phyloP scores from a whole-genome alignment of 2,113 vertebrate species.

The Motacilla tschutschensis region DNA sequence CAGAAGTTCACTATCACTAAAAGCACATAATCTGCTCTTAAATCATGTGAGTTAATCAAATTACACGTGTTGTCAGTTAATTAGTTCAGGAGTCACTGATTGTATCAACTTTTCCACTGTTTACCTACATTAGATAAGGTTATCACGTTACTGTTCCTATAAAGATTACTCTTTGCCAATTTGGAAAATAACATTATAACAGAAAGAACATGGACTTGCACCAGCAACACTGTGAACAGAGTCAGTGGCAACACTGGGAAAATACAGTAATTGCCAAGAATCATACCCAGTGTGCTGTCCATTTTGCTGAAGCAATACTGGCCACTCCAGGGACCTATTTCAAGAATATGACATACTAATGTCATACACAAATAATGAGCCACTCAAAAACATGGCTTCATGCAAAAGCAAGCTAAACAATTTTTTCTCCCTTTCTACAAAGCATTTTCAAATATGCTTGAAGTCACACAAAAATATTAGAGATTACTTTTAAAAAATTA shows the following conservation, averaged over 20 bases:
- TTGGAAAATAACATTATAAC: background rate
- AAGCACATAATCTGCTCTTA: constrained; percentile 56
- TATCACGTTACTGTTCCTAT: background rate
- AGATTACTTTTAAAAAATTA: background rate
- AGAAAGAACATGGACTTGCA: background rate
- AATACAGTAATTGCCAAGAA: background rate
- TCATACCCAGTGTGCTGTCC: background rate
- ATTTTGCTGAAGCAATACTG: background rate
- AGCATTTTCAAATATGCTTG: background rate
- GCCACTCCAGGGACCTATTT: background rate
- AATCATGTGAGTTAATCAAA: constrained; percentile 71
- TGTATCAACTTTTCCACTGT: constrained; percentile 6
- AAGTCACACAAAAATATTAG: background rate
- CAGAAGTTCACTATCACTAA: constrained; percentile 40
- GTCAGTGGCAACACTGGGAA: background rate
- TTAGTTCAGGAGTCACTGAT: constrained; percentile 62
- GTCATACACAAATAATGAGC: constrained; percentile 26
- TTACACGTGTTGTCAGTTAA: constrained; percentile 71
- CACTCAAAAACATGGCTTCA: background rate
- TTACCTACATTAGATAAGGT: constrained; percentile 25
- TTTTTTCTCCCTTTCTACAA: background rate
- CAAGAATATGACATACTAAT: background rate
- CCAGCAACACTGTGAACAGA: background rate
- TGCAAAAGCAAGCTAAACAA: background rate
- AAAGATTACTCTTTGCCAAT: background rate